Evolutionary conservation across 2,888 invertebrate species (phyloP).

Genomic region (Sphaerophoria rueppellii): DNA sequence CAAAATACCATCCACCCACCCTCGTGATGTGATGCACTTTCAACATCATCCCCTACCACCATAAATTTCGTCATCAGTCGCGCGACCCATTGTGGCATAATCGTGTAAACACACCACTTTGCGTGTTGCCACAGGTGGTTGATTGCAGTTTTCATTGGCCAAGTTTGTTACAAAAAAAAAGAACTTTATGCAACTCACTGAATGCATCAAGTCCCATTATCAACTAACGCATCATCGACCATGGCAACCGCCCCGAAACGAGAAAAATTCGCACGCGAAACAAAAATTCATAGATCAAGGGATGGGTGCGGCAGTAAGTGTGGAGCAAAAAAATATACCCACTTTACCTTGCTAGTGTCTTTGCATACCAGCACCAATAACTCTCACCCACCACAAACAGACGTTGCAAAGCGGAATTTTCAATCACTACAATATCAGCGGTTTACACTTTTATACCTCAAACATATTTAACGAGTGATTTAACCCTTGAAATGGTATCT

Average conservation of each 20-base stretch:
- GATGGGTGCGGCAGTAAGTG: neutral
- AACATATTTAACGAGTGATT: slow-evolving; percentile 74
- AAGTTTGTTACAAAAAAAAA: slow-evolving; percentile 26
- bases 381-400: slow-evolving; percentile 21
- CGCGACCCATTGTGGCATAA: slow-evolving; percentile 71
- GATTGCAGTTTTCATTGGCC: slow-evolving; percentile 60
- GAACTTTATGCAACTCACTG: slow-evolving; percentile 33
- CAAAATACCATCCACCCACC: slow-evolving; percentile 37
- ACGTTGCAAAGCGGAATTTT: slow-evolving; percentile 56
- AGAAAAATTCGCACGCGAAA: slow-evolving; percentile 53
- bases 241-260: slow-evolving; percentile 36
- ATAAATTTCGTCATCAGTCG: slow-evolving; percentile 55
- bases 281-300: slow-evolving; percentile 39
- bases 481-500: slow-evolving; percentile 67
- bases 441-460: slow-evolving; percentile 73
- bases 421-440: slow-evolving; percentile 73
- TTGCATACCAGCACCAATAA: too few relatives aligned
- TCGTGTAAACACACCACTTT: slow-evolving; percentile 73
- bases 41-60: slow-evolving; percentile 54
- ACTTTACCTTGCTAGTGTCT: neutral
- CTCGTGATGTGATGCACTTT: slow-evolving; percentile 44
- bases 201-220: slow-evolving; percentile 62
- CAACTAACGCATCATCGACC: slow-evolving; percentile 69
- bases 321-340: slow-evolving; percentile 29
- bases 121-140: slow-evolving; percentile 71